These are phyloP conservation scores for Epinotia demarniana DNA, from an alignment of 2,888 invertebrate species.

Conservation along the genomic window DNA sequence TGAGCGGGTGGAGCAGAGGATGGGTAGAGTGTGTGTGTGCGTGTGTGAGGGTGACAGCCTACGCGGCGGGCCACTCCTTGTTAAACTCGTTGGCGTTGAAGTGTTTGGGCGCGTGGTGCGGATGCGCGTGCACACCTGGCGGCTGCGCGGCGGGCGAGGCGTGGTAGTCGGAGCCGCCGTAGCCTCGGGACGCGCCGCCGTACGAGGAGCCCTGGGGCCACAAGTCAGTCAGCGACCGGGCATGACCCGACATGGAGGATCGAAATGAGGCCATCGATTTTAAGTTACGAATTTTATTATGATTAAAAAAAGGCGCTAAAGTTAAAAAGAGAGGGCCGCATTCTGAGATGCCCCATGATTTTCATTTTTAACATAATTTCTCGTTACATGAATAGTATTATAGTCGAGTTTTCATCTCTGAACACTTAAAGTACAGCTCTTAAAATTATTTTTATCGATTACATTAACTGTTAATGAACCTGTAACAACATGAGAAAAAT, in stretches of 20 bases:
- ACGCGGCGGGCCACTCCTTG: slow-evolving; percentile 85
- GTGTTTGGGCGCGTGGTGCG: slow-evolving; percentile 85
- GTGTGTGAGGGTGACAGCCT: slow-evolving; percentile 50
- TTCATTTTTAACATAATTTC: slow-evolving; percentile 61
- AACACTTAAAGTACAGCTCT: slow-evolving; percentile 85
- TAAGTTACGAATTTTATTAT: slow-evolving; percentile 21
- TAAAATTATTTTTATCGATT: slow-evolving; percentile 79
- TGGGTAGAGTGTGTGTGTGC: slow-evolving; percentile 32
- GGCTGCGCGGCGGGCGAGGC: slow-evolving; percentile 73
- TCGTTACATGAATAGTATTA: slow-evolving; percentile 76
- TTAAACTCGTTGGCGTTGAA: slow-evolving; percentile 81
- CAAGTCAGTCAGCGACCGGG: slow-evolving; percentile 24
- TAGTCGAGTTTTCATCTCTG: slow-evolving; percentile 78
- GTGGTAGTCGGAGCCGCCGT: slow-evolving; percentile 77
- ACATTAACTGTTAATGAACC: slow-evolving; percentile 83
- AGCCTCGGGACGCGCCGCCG: slow-evolving; percentile 78
- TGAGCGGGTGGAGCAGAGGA: background rate
- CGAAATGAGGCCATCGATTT: slow-evolving; percentile 47
- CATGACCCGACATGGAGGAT: slow-evolving; percentile 62
- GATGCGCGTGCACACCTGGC: slow-evolving; percentile 81
- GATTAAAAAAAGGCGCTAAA: background rate
- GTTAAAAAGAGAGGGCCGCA: slow-evolving; percentile 52
- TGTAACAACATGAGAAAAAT: slow-evolving; percentile 83
- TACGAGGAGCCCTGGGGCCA: slow-evolving; percentile 79
- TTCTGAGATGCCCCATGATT: slow-evolving; percentile 60